These are phyloP conservation scores for Dasypolia templi DNA, from an alignment of 2,888 invertebrate genomes.

Conservation along the genomic window DNA sequence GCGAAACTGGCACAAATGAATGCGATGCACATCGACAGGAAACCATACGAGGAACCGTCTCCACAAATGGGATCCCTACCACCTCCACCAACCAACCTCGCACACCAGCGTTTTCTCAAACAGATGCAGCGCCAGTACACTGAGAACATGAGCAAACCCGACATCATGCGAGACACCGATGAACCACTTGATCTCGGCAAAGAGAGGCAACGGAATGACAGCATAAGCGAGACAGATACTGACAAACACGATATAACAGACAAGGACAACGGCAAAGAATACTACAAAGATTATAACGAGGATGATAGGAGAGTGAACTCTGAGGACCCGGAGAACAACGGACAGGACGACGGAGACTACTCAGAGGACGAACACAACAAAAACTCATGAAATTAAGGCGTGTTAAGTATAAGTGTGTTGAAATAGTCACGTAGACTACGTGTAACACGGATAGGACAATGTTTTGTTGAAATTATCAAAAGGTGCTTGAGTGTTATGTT, in stretches of 20 bases:
- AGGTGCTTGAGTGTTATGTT: conserved; percentile 89
- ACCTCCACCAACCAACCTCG: conserved; percentile 87
- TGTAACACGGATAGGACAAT: conserved; percentile 77
- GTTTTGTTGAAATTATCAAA: conserved; percentile 85
- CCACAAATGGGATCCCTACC: conserved; percentile 90
- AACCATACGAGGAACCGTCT: conserved; percentile 90
- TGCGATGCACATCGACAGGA: conserved; percentile 90
- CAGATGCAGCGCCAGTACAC: conserved; percentile 92
- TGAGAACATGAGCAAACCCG: conserved; percentile 89
- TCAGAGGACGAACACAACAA: conserved; percentile 87
- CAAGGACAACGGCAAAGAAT: conserved; percentile 82
- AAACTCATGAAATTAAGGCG: conserved; percentile 82
- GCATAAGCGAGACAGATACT: conserved; percentile 82
- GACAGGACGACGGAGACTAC: conserved; percentile 86
- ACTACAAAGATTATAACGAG: conserved; percentile 82
- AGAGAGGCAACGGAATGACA: conserved; percentile 84
- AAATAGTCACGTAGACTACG: conserved; percentile 72
- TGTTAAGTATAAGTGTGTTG: conserved; percentile 66
- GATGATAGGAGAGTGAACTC: conserved; percentile 78
- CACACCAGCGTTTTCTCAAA: conserved; percentile 91
- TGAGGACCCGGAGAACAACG: conserved; percentile 82
- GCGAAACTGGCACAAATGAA: conserved; percentile 95
- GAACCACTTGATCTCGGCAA: conserved; percentile 90
- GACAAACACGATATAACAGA: conserved; percentile 90
- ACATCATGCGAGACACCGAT: conserved; percentile 89